Conservation (phyloP, 2,113 vertebrate species). For the Eolophus roseicapilla region DNA sequence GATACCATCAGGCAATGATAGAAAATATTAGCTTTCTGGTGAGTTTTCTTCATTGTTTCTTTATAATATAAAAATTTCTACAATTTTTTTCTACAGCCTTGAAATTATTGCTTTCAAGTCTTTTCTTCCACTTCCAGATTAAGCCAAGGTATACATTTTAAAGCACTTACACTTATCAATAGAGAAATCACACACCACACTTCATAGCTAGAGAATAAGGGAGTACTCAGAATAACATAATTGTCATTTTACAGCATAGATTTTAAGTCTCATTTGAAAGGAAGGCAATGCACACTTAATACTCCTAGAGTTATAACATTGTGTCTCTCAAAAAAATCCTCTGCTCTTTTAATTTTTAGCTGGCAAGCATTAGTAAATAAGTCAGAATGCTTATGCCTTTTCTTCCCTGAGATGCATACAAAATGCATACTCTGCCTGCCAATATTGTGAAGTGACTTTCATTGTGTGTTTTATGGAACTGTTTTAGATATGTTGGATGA, state of each 20-base stretch:
- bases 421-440: constrained; percentile 28
- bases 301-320: not conserved
- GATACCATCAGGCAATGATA: not conserved
- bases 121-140: not conserved
- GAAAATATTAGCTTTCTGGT: not conserved
- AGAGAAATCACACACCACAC: not conserved
- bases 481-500: constrained; percentile 49
- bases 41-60: not conserved
- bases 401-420: constrained; percentile 18
- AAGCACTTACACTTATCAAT: not conserved
- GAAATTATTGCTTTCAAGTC: not conserved
- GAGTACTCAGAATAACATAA: not conserved
- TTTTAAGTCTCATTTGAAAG: constrained; percentile 17
- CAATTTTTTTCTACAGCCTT: not conserved
- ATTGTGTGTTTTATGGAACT: constrained; percentile 56
- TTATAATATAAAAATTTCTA: not conserved
- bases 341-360: not conserved
- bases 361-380: constrained; percentile 8
- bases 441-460: constrained; percentile 55
- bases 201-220: not conserved
- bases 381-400: not conserved
- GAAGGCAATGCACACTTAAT: not conserved
- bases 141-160: not conserved
- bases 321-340: not conserved
- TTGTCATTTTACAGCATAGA: not conserved